Conservation (phyloP, 2,888 invertebrate species). For the Dryobotodes eremita region DNA sequence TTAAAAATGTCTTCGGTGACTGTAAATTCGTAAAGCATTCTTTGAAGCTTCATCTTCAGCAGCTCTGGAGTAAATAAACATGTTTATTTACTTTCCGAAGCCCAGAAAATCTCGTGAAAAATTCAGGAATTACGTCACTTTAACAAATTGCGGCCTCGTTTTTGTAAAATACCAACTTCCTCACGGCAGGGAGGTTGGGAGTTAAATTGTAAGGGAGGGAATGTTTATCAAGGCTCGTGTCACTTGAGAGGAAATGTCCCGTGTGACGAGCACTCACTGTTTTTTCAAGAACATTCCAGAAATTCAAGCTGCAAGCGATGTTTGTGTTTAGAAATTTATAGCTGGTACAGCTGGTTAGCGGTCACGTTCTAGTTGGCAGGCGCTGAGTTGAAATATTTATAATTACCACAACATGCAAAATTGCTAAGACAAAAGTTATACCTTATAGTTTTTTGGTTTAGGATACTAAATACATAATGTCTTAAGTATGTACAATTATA, state of each 20-base stretch:
- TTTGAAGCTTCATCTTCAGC: constrained; percentile 3
- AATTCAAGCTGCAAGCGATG: neutral
- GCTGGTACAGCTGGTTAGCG: constrained; percentile 28
- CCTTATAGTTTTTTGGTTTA: neutral
- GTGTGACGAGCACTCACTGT: neutral
- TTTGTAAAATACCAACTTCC: constrained; percentile 43
- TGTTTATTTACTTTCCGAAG: constrained; percentile 53
- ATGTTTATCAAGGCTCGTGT: constrained; percentile 2
- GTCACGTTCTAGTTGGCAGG: constrained; percentile 23
- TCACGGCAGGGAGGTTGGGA: neutral
- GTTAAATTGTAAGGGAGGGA: constrained; percentile 17
- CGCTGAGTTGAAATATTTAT: constrained; percentile 14
- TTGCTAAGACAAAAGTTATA: neutral
- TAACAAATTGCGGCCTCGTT: constrained; percentile 67
- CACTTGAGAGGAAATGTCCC: neutral
- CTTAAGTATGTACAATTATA: no score
- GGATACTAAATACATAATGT: no score
- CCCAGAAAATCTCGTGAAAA: constrained; percentile 68
- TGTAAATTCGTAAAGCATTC: constrained; percentile 6
- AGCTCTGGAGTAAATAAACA: constrained; percentile 59
- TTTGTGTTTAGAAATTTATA: constrained; percentile 9
- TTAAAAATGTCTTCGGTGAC: neutral
- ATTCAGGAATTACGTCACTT: constrained; percentile 66
- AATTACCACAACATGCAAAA: neutral
- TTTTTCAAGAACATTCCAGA: neutral